phyloP scores from a whole-genome alignment of 2,797 vertebrate species.

The Trachops cirrhosus region DNA sequence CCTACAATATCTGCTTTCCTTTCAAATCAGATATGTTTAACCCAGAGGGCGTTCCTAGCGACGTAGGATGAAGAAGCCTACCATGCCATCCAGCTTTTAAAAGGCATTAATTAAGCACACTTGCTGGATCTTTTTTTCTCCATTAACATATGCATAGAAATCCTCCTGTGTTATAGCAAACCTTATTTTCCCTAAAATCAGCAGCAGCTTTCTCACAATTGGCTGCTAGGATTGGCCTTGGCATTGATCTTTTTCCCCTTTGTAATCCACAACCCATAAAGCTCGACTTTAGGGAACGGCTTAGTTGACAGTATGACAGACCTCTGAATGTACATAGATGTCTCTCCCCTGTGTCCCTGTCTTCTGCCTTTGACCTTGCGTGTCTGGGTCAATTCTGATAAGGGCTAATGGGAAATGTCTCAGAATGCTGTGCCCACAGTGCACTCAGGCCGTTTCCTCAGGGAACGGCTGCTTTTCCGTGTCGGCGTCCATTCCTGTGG shows the following conservation, averaged over 20 bases:
- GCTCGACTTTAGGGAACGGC: not conserved
- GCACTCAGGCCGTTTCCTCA: not conserved
- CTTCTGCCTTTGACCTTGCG: not conserved
- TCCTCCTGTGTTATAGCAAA: not conserved
- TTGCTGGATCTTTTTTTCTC: not conserved
- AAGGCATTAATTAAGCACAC: not conserved
- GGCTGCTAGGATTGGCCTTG: not conserved
- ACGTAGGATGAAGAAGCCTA: not conserved
- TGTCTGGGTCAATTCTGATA: slow-evolving; percentile 21
- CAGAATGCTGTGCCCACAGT: not conserved
- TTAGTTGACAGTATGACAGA: not conserved
- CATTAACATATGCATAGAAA: not conserved
- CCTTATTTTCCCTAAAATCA: not conserved
- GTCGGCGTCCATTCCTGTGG: not conserved
- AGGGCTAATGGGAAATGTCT: not conserved
- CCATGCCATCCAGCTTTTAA: not conserved
- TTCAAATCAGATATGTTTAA: not conserved
- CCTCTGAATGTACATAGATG: not conserved
- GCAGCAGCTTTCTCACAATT: not conserved
- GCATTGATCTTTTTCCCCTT: not conserved
- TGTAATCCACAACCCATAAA: not conserved
- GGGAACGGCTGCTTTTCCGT: not conserved
- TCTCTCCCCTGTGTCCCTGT: not conserved
- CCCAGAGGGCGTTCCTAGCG: not conserved
- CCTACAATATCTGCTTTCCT: not conserved